These are phyloP conservation scores for Amphipyra tragopoginis DNA, from an alignment of 2,888 invertebrate species.

Conservation along the genomic window DNA sequence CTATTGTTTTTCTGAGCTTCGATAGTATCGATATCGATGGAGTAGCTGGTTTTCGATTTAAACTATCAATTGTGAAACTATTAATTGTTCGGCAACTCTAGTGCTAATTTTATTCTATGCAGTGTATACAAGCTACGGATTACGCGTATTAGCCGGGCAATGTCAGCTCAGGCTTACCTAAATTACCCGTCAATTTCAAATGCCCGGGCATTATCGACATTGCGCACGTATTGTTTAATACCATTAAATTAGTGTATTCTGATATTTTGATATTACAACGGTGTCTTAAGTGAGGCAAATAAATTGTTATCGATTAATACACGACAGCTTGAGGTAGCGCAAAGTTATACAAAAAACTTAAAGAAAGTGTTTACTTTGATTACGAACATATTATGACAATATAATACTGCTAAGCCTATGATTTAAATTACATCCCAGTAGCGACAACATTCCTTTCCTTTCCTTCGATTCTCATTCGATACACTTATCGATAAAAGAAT, in stretches of 20 bases:
- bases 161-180: conserved; percentile 1
- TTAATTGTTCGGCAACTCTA: no score
- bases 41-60: no score
- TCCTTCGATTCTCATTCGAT: neutral
- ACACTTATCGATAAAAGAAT: conserved; percentile 30
- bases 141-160: neutral
- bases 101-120: conserved; percentile 56
- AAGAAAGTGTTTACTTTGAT: conserved; percentile 64
- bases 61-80: no score
- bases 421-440: conserved; percentile 63
- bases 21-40: no score
- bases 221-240: conserved; percentile 3
- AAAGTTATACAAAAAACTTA: conserved; percentile 70
- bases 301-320: conserved; percentile 65
- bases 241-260: conserved; percentile 8
- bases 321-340: conserved; percentile 83
- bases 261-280: conserved; percentile 25
- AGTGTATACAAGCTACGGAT: conserved; percentile 30
- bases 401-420: conserved; percentile 86
- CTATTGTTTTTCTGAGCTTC: no score
- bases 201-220: conserved; percentile 4
- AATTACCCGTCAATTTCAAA: conserved; percentile 5
- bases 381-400: conserved; percentile 68
- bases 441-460: conserved; percentile 30
- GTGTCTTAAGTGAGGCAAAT: conserved; percentile 35